Percentiles rank a stretch among this genome's conserved stretches.
Evolutionary conservation across 2,797 vertebrate genomes (phyloP).

Genomic region (Phaenicophaeus curvirostris): DNA sequence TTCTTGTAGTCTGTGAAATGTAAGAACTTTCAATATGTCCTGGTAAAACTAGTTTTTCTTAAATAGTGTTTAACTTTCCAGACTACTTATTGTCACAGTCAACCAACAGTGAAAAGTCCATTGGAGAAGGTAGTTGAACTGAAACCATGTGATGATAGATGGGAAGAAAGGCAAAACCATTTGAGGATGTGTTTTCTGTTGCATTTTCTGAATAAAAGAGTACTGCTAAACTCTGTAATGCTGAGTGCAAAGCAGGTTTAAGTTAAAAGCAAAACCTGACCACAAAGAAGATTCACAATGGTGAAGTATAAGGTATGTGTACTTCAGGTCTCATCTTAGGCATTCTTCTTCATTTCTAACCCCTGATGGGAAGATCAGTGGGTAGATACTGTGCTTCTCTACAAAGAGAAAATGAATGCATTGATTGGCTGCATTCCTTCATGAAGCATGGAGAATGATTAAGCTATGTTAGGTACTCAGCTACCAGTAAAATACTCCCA

Average conservation of each 20-base stretch:
- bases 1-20: neutral
- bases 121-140: neutral
- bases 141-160: neutral
- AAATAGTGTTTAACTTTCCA: neutral
- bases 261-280: neutral
- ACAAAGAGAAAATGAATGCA: neutral
- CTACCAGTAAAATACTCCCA: neutral
- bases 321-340: neutral
- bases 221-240: neutral
- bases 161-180: neutral
- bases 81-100: neutral
- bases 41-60: neutral
- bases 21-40: neutral
- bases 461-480: neutral
- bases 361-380: neutral
- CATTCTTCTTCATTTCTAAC: neutral
- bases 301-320: neutral
- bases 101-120: neutral
- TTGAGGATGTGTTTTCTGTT: neutral
- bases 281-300: neutral
- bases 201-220: neutral
- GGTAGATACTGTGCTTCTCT: neutral
- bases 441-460: neutral
- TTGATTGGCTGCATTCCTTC: neutral
- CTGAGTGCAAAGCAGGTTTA: neutral